Evolutionary conservation across 2,113 vertebrate species (phyloP).

Genomic region (Dasyprocta punctata): DNA sequence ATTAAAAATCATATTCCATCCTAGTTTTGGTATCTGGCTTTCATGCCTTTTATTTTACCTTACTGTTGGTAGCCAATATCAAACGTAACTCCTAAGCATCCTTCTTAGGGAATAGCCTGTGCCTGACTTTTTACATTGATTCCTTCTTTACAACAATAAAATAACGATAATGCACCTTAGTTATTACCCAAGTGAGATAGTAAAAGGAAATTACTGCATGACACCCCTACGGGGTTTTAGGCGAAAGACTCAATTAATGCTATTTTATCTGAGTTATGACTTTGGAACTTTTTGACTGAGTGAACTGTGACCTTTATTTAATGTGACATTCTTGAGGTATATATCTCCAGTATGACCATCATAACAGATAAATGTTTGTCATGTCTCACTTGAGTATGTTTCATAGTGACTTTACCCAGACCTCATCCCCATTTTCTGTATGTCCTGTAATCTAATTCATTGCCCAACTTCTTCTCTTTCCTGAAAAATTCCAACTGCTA

Average conservation of each 20-base stretch:
- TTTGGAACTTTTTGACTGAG: background rate
- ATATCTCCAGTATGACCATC: background rate
- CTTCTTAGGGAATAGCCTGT: background rate
- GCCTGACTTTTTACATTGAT: background rate
- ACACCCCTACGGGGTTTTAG: background rate
- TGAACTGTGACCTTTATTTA: background rate
- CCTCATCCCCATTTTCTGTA: background rate
- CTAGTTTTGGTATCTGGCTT: background rate
- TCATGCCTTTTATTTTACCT: background rate
- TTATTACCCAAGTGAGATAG: background rate
- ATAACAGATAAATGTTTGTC: background rate
- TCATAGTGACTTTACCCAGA: background rate
- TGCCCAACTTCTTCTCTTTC: background rate
- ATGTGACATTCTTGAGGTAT: background rate
- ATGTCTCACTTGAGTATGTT: background rate
- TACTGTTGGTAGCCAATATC: background rate
- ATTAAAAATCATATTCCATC: background rate
- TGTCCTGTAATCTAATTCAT: too few species aligned
- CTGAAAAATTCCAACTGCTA: background rate
- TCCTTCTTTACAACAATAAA: background rate
- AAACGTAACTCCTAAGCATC: background rate
- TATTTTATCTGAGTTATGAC: background rate
- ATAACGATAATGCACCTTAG: fast-evolving
- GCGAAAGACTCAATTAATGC: background rate
- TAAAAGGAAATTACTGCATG: background rate